Evolutionary conservation across 2,888 invertebrate genomes (phyloP).

Genomic region (Halocaridina rubra): DNA sequence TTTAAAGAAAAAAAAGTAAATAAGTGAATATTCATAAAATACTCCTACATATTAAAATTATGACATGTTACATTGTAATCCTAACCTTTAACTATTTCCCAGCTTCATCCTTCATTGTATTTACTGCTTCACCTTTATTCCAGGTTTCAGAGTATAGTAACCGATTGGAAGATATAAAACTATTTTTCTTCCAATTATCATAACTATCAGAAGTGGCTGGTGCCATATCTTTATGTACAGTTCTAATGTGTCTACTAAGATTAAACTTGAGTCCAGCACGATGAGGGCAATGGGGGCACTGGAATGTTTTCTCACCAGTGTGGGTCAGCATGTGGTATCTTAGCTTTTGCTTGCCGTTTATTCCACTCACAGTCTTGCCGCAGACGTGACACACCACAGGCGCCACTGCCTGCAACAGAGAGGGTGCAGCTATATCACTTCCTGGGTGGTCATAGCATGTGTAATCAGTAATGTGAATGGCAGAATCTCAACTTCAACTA

Average conservation of each 20-base stretch:
- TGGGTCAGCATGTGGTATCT: slow-evolving; percentile 63
- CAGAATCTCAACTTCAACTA: no score
- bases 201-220: no score
- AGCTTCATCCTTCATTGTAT: no score
- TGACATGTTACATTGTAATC: no score
- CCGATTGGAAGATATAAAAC: no score
- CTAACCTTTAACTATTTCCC: no score
- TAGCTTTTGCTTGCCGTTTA: slow-evolving; percentile 63
- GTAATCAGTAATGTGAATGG: not conserved
- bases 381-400: slow-evolving; percentile 62
- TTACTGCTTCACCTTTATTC: no score
- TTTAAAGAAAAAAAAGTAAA: no score
- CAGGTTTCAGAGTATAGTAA: no score
- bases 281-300: slow-evolving; percentile 59
- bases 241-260: slow-evolving; percentile 57
- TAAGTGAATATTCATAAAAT: no score
- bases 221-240: slow-evolving; percentile 53
- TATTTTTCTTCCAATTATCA: no score
- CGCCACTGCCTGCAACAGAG: slow-evolving; percentile 57
- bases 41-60: no score
- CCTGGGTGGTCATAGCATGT: not conserved
- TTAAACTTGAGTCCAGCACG: slow-evolving; percentile 63
- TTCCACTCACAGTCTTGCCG: slow-evolving; percentile 63
- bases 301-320: slow-evolving; percentile 61
- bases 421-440: slow-evolving; percentile 44